These are phyloP conservation scores for Plusia festucae DNA, from an alignment of 2,888 invertebrate species.

Conservation along the genomic window DNA sequence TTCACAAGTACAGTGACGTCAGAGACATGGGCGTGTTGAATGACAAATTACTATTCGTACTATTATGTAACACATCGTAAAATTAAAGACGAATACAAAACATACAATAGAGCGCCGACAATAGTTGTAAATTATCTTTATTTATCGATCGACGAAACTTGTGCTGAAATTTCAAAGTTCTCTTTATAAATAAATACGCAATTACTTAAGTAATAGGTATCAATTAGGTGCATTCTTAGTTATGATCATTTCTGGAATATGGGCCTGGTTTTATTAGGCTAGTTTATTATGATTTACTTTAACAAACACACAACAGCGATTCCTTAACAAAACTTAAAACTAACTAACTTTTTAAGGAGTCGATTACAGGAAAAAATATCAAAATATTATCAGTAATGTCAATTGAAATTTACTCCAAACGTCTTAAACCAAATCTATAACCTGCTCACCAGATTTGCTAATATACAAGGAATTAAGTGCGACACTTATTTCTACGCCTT, in stretches of 20 bases:
- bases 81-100: slow-evolving; percentile 1
- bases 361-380: neutral
- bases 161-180: neutral
- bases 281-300: neutral
- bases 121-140: neutral
- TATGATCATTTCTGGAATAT: too few species aligned
- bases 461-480: neutral
- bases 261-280: neutral
- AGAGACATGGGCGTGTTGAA: neutral
- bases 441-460: neutral
- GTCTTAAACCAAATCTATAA: neutral
- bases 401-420: neutral
- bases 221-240: too few species aligned
- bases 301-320: neutral
- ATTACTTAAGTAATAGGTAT: too few species aligned
- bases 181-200: too few species aligned
- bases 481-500: neutral
- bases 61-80: neutral
- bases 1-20: neutral
- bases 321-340: neutral
- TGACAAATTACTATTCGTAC: slow-evolving; percentile 2
- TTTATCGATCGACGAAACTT: neutral
- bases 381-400: neutral
- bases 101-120: slow-evolving; percentile 3
- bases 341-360: neutral